Evolutionary conservation across 2,113 vertebrate species (phyloP).

Genomic region (Numenius arquata): DNA sequence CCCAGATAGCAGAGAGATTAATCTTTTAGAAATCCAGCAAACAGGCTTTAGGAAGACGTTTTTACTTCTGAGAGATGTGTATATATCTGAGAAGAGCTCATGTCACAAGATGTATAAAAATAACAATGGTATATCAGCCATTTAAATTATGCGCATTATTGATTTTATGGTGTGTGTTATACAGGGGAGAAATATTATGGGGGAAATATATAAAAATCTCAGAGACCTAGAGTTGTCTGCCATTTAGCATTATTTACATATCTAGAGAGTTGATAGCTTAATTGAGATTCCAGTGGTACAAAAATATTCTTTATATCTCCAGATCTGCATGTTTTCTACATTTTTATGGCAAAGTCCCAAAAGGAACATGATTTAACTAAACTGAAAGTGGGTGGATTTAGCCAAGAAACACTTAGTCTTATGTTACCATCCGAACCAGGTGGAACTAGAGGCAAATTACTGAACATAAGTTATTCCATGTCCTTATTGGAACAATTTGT

Average conservation of each 20-base stretch:
- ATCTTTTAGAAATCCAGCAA: background rate
- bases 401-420: slow-evolving; percentile 57
- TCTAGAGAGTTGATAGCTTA: background rate
- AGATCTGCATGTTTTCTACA: slow-evolving; percentile 49
- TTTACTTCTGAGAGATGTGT: background rate
- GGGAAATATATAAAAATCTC: background rate
- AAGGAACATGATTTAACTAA: slow-evolving; percentile 58
- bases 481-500: slow-evolving; percentile 57
- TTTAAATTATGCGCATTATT: background rate
- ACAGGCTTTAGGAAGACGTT: background rate
- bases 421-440: slow-evolving; percentile 59
- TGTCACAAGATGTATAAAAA: background rate
- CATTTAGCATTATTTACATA: slow-evolving; percentile 5
- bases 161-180: background rate
- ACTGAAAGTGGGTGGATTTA: slow-evolving; percentile 51
- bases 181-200: background rate
- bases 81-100: background rate
- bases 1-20: background rate
- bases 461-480: slow-evolving; percentile 42
- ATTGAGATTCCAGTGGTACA: background rate
- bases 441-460: slow-evolving; percentile 57
- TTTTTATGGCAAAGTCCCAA: slow-evolving; percentile 52
- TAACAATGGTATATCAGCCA: background rate
- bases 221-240: background rate
- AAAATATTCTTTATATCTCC: slow-evolving; percentile 26